Evolutionary conservation across 2,797 vertebrate species (phyloP), one percentile per base, ranked within the genome.

Genomic region (Pelodytes ibericus): DNA sequence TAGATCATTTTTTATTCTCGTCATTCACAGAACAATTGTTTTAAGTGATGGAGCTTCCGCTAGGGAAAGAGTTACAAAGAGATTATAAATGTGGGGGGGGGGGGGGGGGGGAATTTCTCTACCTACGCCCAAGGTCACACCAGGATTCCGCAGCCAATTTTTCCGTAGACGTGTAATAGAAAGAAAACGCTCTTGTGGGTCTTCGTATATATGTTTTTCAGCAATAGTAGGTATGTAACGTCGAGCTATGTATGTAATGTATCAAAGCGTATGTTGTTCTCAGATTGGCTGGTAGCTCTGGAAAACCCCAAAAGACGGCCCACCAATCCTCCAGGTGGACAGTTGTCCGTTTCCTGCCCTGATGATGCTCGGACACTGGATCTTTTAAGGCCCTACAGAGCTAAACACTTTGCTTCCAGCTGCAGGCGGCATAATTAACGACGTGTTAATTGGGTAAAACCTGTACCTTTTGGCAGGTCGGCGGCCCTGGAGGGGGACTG

Each of bases 381-480:
- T 11, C 49, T 53, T 53, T 53, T 53, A n/a, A 53, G 49, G 49
- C 24, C 49, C n/a, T 11, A 2, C 49, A 53, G 3, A 16, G 4
- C 49, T 53, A 53, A 53, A 1, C 49, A 24, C 49, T 53, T 53
- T 53, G 22, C 22, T 9, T 24, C 8, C 20, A 10, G n/a, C 49
- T 53, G n/a, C 24, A 8, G 8, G 8, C n/a, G 0, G 20, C 49
- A 7, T 20, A 53, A 53, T 53, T 53, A 53, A 53, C 24, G 5
- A 53, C 16, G 49, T 53, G 49, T 53, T 53, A 53, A 53, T 53
- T 53, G 49, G 49, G 6, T 53, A 53, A 60, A 60, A 20, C 58
- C 27, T 30, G 58, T 15, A 27, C 26, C 58, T 31, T 2, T 53
- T 53, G 49, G 49, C 49, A 53, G 49, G 49, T 53, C 49, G 24